phyloP scores from a whole-genome alignment of 2,888 invertebrate genomes.

The Eristalis arbustorum region DNA sequence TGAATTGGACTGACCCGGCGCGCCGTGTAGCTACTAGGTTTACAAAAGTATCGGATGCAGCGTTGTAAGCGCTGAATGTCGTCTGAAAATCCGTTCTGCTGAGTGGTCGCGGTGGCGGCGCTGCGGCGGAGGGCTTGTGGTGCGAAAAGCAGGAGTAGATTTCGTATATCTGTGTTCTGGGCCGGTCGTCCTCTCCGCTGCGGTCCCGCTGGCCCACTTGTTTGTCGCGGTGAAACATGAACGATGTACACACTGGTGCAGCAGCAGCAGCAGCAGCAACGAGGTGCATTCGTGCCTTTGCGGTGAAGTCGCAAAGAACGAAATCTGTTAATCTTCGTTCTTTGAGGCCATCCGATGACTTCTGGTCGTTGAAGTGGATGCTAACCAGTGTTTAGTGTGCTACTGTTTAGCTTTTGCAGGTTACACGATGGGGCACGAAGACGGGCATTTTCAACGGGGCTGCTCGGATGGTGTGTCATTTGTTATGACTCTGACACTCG shows the following conservation, averaged over 20 bases:
- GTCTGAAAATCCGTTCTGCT: slow-evolving; percentile 12
- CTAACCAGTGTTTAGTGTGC: slow-evolving; percentile 57
- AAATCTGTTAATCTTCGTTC: slow-evolving; percentile 65
- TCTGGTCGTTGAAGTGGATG: slow-evolving; percentile 45
- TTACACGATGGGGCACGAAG: slow-evolving; percentile 5
- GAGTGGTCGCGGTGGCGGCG: background rate
- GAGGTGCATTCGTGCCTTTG: slow-evolving; percentile 45
- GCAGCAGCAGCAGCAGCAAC: background rate
- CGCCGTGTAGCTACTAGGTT: slow-evolving; percentile 56
- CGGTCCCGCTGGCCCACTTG: background rate
- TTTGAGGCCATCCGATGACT: slow-evolving; percentile 66
- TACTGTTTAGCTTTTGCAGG: slow-evolving; percentile 55
- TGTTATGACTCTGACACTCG: background rate
- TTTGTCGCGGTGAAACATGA: slow-evolving; percentile 32
- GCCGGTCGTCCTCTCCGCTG: background rate
- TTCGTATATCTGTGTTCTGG: background rate
- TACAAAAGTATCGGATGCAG: slow-evolving; percentile 43
- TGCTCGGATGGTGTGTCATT: background rate
- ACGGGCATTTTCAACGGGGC: background rate
- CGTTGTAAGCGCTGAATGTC: slow-evolving; percentile 41
- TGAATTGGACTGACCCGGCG: slow-evolving; percentile 66
- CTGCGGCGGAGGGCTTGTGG: background rate
- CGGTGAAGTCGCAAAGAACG: slow-evolving; percentile 63
- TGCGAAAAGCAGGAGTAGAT: background rate
- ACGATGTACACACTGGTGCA: background rate